phyloP scores from a whole-genome alignment of 2,888 invertebrate genomes.

The Yponomeuta evonymella region DNA sequence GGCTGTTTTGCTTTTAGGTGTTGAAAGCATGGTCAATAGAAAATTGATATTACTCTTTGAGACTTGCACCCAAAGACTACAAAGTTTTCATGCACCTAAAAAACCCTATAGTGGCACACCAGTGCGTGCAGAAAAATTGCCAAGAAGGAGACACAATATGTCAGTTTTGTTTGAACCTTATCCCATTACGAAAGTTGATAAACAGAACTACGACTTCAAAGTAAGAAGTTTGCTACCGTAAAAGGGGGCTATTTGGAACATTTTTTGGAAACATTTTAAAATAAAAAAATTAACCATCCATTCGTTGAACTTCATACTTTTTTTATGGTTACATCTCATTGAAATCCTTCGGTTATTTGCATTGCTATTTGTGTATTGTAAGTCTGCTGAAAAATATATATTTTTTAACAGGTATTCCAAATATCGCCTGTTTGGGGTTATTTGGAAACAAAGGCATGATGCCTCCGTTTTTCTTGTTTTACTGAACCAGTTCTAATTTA shows the following conservation, averaged over 20 bases:
- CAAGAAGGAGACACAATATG: too few relatives aligned
- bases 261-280: not conserved
- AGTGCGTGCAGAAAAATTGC: not conserved
- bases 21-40: not conserved
- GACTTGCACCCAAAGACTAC: slow-evolving; percentile 4
- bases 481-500: slow-evolving; percentile 8
- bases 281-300: not conserved
- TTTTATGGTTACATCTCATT: slow-evolving; percentile 4
- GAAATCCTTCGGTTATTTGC: not conserved
- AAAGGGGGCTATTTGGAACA: slow-evolving; percentile 6
- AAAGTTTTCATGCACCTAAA: not conserved
- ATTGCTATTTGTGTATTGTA: slow-evolving; percentile 6
- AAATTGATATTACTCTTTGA: not conserved
- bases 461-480: slow-evolving; percentile 1
- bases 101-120: not conserved
- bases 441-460: slow-evolving; percentile 4
- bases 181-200: too few relatives aligned
- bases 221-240: too few relatives aligned
- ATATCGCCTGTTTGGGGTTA: slow-evolving; percentile 9
- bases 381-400: not conserved
- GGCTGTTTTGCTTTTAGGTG: slow-evolving; percentile 7
- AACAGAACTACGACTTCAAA: too few relatives aligned
- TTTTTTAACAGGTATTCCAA: slow-evolving; percentile 4
- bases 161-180: too few relatives aligned
- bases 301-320: not conserved